phyloP scores from a whole-genome alignment of 2,113 vertebrate genomes.

The Actenoides lindsayi region DNA sequence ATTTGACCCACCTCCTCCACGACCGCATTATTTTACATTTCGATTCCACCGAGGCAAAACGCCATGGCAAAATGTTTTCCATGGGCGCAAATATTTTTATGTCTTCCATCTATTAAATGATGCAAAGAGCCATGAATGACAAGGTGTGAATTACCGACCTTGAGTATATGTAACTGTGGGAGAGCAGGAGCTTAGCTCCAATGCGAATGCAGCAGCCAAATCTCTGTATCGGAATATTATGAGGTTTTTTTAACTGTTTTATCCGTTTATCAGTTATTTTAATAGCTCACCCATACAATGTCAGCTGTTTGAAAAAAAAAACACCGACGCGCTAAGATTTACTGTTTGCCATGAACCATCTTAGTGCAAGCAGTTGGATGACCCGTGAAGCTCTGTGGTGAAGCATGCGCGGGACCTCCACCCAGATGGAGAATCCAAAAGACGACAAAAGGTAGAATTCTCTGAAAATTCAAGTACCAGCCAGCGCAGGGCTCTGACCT shows the following conservation, averaged over 20 bases:
- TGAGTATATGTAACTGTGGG: not conserved
- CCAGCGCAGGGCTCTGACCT: not conserved
- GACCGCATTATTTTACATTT: slow-evolving; percentile 38
- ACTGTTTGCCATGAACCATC: not conserved
- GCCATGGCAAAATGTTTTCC: not conserved
- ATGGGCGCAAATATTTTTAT: not conserved
- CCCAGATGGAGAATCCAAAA: not conserved
- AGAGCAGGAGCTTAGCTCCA: not conserved
- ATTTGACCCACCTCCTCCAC: not conserved
- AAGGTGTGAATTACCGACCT: not conserved
- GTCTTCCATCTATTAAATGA: not conserved
- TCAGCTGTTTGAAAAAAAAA: not conserved
- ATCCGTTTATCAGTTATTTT: not conserved
- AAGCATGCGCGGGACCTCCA: not conserved
- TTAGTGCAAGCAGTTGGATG: not conserved
- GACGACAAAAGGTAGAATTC: not conserved
- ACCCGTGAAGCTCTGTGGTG: not conserved
- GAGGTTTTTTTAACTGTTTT: not conserved
- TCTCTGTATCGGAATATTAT: not conserved
- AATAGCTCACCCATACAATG: not conserved
- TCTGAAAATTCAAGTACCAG: not conserved
- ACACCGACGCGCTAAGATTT: not conserved
- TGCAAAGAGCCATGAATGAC: fast-evolving
- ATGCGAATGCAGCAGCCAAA: not conserved
- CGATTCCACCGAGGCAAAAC: not conserved